A percentile compares a stretch with the other conserved stretches of the same genome.
Evolutionary conservation across 2,888 invertebrate genomes (phyloP).

Genomic region (Acronicta aceris): DNA sequence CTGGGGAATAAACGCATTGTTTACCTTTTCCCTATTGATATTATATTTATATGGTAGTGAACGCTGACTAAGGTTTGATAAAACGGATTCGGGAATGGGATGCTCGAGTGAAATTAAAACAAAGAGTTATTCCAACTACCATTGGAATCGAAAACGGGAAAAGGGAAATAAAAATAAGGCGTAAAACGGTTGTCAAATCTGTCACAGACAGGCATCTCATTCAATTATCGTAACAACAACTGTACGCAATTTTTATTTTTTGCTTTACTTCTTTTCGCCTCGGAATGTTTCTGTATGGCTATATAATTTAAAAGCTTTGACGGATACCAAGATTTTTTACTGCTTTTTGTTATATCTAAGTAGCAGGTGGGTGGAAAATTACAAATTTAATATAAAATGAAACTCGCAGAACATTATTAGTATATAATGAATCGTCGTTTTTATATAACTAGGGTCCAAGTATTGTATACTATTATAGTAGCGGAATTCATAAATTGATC

Average conservation of each 20-base stretch:
- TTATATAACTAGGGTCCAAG: background rate
- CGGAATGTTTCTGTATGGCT: slow-evolving; percentile 33
- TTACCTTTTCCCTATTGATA: slow-evolving; percentile 41
- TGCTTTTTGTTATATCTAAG: background rate
- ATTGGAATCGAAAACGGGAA: slow-evolving; percentile 50
- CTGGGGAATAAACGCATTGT: slow-evolving; percentile 44
- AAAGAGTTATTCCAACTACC: slow-evolving; percentile 50
- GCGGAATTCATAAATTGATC: too few relatives aligned
- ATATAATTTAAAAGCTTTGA: slow-evolving; percentile 45
- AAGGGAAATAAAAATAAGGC: slow-evolving; percentile 59
- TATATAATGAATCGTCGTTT: background rate
- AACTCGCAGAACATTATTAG: background rate
- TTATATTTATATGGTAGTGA: slow-evolving; percentile 32
- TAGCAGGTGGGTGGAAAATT: background rate
- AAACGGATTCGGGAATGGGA: slow-evolving; percentile 41
- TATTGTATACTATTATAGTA: too few relatives aligned
- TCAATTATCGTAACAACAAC: slow-evolving; percentile 59
- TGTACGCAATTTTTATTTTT: slow-evolving; percentile 45
- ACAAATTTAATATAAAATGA: background rate
- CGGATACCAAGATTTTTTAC: slow-evolving; percentile 8
- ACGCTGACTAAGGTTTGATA: slow-evolving; percentile 37
- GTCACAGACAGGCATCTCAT: slow-evolving; percentile 58
- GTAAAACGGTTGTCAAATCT: slow-evolving; percentile 61
- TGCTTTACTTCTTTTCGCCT: slow-evolving; percentile 31
- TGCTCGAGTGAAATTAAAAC: slow-evolving; percentile 51